Evolutionary conservation across 2,113 vertebrate species (phyloP).

Genomic region (Cyphomyrus plagiostoma): DNA sequence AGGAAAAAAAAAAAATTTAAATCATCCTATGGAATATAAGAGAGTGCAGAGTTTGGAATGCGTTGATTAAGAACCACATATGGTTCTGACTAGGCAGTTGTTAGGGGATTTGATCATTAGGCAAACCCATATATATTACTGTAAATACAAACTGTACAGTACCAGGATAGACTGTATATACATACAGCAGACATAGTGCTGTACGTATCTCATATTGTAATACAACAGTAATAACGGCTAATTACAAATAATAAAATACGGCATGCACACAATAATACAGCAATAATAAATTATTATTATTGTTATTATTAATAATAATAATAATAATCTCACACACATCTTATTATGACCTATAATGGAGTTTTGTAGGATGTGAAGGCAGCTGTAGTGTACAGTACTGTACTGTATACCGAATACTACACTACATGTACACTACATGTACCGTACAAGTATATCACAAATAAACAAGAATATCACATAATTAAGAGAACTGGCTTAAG

Average conservation of each 20-base stretch:
- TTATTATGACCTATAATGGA: background rate
- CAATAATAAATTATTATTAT: background rate
- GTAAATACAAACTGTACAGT: background rate
- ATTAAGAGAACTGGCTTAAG: background rate
- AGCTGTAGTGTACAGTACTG: background rate
- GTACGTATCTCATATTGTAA: background rate
- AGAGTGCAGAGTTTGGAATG: background rate
- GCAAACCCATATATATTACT: background rate
- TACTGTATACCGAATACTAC: background rate
- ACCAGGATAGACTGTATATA: background rate
- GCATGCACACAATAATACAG: background rate
- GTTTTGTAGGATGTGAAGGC: background rate
- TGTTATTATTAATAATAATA: background rate
- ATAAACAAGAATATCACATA: background rate
- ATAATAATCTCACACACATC: background rate
- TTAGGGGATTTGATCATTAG: background rate
- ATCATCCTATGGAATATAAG: background rate
- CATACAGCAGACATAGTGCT: background rate
- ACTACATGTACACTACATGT: background rate
- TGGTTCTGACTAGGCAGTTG: background rate
- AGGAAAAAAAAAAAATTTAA: background rate
- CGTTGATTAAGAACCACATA: background rate
- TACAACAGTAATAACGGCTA: background rate
- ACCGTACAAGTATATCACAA: background rate
- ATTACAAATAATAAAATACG: background rate